Conservation (phyloP, 2,797 vertebrate genomes). For the Coracias cyanogaster region DNA sequence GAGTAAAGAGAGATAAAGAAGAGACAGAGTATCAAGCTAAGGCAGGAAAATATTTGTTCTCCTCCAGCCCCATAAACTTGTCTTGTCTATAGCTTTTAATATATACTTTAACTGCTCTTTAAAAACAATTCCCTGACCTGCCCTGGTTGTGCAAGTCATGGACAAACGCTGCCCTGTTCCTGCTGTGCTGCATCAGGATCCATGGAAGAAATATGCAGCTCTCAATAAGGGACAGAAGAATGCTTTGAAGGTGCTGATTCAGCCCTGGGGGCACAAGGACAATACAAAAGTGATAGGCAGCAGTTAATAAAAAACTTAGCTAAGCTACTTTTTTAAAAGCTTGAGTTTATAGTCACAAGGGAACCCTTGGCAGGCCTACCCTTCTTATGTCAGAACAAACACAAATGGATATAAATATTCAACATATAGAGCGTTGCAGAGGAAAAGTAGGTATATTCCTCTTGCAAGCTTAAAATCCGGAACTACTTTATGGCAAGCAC, state of each 20-base stretch:
- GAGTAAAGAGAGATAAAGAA: background rate
- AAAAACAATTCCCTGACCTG: background rate
- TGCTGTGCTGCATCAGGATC: background rate
- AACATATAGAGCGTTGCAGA: background rate
- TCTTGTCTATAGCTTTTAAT: background rate
- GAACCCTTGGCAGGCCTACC: background rate
- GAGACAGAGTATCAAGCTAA: background rate
- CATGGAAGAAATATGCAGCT: background rate
- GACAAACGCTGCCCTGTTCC: background rate
- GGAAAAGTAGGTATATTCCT: background rate
- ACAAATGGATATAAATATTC: slow-evolving; percentile 50
- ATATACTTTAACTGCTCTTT: background rate
- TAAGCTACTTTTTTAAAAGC: slow-evolving; percentile 9
- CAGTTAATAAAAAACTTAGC: slow-evolving; percentile 5
- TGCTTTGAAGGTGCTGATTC: background rate
- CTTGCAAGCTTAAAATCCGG: background rate
- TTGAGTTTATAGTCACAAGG: background rate
- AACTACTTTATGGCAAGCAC: background rate
- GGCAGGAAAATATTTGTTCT: background rate
- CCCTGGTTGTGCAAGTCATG: background rate
- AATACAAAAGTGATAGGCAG: background rate
- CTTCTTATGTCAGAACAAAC: slow-evolving; percentile 12
- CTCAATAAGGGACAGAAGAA: background rate
- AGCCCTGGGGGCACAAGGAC: background rate
- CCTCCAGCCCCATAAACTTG: background rate